These are phyloP conservation scores for Blera fallax DNA, from an alignment of 2,888 invertebrate genomes.

Conservation along the genomic window DNA sequence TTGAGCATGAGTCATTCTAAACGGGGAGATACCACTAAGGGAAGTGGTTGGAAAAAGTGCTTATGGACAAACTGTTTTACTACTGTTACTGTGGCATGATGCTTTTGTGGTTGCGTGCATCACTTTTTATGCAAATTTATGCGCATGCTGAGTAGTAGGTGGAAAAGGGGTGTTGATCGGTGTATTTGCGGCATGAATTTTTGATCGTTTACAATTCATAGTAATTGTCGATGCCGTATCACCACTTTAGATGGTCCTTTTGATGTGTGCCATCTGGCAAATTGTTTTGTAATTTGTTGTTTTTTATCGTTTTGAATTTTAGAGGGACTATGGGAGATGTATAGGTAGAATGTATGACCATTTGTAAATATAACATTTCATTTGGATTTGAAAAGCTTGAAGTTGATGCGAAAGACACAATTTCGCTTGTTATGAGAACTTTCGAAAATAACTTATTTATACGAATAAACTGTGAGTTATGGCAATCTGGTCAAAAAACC, in stretches of 20 bases:
- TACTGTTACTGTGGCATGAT: slow-evolving; percentile 42
- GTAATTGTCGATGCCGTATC: slow-evolving; percentile 65
- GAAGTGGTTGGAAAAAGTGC: background rate
- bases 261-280: slow-evolving; percentile 61
- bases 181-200: slow-evolving; percentile 53
- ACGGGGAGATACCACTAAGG: slow-evolving; percentile 12
- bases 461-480: too few relatives aligned
- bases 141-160: slow-evolving; percentile 62
- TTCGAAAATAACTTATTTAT: too few relatives aligned
- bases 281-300: slow-evolving; percentile 64
- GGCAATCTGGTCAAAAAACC: too few relatives aligned
- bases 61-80: slow-evolving; percentile 54
- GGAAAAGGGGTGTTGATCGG: slow-evolving; percentile 58
- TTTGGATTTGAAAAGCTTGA: too few relatives aligned
- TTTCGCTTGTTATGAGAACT: too few relatives aligned
- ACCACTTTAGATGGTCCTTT: slow-evolving; percentile 64
- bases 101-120: slow-evolving; percentile 67
- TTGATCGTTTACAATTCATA: slow-evolving; percentile 72
- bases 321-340: background rate
- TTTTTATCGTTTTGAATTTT: slow-evolving; percentile 31
- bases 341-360: too few relatives aligned
- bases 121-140: slow-evolving; percentile 70
- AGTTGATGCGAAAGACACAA: too few relatives aligned
- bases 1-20: slow-evolving; percentile 65
- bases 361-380: too few relatives aligned